phyloP scores from a whole-genome alignment of 2,797 vertebrate species.

The Pelobates cultripes region DNA sequence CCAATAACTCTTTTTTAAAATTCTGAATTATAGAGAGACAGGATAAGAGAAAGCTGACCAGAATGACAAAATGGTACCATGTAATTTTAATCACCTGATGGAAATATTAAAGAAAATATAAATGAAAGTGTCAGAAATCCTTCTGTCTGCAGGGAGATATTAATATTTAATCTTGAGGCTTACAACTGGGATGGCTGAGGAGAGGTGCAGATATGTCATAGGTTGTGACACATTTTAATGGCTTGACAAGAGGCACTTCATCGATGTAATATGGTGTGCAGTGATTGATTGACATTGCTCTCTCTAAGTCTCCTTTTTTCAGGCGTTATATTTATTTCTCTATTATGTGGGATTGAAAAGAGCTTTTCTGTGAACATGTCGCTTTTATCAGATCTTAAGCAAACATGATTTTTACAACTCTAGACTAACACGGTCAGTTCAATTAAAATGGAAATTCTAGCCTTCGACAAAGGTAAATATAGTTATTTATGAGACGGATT shows the following conservation, averaged over 20 bases:
- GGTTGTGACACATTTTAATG: constrained; percentile 21
- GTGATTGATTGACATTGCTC: neutral
- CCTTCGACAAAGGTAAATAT: too few relatives aligned
- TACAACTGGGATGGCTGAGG: constrained; percentile 4
- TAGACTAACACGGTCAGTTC: neutral
- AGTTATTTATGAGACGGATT: too few relatives aligned
- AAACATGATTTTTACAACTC: neutral
- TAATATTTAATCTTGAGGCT: constrained; percentile 4
- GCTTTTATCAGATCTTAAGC: neutral
- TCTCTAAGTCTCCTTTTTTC: neutral
- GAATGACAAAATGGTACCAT: constrained; percentile 9
- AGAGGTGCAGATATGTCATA: constrained; percentile 20
- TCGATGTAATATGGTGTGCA: constrained; percentile 2
- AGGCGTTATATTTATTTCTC: neutral
- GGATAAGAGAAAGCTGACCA: neutral
- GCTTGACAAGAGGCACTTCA: constrained; percentile 15
- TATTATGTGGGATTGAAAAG: neutral
- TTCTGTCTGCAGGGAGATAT: constrained; percentile 8
- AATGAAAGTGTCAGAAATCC: neutral
- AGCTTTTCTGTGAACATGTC: too few relatives aligned
- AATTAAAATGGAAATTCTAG: too few relatives aligned
- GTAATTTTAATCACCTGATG: neutral
- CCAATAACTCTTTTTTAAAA: too few relatives aligned
- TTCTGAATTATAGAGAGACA: neutral
- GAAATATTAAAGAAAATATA: constrained; percentile 15